Conservation (phyloP, 92 coral and sea anemone genomes). For the Epizoanthus rinbou region DNA sequence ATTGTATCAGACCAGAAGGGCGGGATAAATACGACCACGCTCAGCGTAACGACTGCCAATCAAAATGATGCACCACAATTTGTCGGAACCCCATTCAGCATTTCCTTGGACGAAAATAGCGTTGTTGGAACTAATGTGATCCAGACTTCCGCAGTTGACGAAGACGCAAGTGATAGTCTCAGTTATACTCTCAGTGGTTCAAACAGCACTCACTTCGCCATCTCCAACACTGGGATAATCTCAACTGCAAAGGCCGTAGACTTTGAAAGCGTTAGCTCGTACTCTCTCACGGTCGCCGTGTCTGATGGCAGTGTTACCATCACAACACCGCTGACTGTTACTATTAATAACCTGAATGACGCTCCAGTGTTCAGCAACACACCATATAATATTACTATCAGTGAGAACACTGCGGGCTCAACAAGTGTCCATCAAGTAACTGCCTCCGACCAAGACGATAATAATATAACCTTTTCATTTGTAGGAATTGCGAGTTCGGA, state of each 20-base stretch:
- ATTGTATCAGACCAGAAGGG: constrained; percentile 53
- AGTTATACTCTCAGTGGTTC: constrained; percentile 55
- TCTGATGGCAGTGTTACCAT: constrained; percentile 57
- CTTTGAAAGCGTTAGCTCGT: constrained; percentile 63
- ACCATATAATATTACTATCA: constrained; percentile 49
- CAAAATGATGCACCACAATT: constrained; percentile 66
- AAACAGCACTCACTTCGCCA: constrained; percentile 54
- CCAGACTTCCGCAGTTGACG: constrained; percentile 64
- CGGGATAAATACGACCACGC: constrained; percentile 47
- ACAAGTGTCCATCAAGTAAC: constrained; percentile 57
- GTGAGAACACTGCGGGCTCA: constrained; percentile 51
- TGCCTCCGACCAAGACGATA: constrained; percentile 63
- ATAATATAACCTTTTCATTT: constrained; percentile 46
- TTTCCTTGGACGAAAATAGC: constrained; percentile 60
- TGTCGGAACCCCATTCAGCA: constrained; percentile 57
- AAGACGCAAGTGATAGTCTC: constrained; percentile 53
- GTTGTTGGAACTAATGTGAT: constrained; percentile 53
- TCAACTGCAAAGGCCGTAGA: constrained; percentile 50
- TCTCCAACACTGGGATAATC: constrained; percentile 62
- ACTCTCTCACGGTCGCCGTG: constrained; percentile 62
- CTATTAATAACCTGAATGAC: constrained; percentile 56
- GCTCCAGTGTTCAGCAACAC: constrained; percentile 47
- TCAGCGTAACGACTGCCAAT: constrained; percentile 54
- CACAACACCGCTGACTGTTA: constrained; percentile 55
- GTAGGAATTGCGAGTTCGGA: constrained; percentile 64